Conservation (phyloP, 2,797 vertebrate species). For the Psittacula derbiana region DNA sequence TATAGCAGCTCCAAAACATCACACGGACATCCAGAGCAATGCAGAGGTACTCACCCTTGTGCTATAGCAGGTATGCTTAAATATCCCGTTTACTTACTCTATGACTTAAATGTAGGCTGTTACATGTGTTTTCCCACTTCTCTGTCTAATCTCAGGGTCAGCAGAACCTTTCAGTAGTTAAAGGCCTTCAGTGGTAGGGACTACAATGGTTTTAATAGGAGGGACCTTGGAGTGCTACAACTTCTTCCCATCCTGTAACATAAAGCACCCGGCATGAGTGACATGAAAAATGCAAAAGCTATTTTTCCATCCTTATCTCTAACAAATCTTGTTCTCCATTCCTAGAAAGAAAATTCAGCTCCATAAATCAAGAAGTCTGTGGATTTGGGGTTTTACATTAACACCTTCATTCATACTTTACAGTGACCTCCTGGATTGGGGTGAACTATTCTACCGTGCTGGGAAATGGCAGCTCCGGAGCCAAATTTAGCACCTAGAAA, state of each 20-base stretch:
- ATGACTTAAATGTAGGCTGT: not conserved
- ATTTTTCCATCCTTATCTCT: not conserved
- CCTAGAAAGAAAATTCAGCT: conserved; percentile 44
- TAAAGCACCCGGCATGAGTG: not conserved
- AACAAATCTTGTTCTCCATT: not conserved
- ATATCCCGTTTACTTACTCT: not conserved
- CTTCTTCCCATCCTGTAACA: not conserved
- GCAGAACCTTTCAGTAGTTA: not conserved
- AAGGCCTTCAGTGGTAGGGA: not conserved
- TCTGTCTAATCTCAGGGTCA: not conserved
- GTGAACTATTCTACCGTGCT: conserved; percentile 56
- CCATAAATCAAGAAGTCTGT: conserved; percentile 26
- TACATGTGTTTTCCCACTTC: not conserved
- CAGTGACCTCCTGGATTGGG: conserved; percentile 29
- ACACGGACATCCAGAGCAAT: not conserved
- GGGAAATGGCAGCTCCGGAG: conserved; percentile 53
- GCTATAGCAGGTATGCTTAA: not conserved
- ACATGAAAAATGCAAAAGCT: not conserved
- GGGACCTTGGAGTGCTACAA: not conserved
- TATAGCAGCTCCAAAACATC: not conserved
- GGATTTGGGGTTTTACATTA: conserved; percentile 54
- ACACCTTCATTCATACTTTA: conserved; percentile 45
- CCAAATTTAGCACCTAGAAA: conserved; percentile 65
- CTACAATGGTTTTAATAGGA: not conserved
- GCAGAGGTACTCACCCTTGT: not conserved